A percentile compares a stretch with the other conserved stretches of the same genome.
phyloP scores from a whole-genome alignment of 2,797 vertebrate species.

The Gymnopithys bicolor region DNA sequence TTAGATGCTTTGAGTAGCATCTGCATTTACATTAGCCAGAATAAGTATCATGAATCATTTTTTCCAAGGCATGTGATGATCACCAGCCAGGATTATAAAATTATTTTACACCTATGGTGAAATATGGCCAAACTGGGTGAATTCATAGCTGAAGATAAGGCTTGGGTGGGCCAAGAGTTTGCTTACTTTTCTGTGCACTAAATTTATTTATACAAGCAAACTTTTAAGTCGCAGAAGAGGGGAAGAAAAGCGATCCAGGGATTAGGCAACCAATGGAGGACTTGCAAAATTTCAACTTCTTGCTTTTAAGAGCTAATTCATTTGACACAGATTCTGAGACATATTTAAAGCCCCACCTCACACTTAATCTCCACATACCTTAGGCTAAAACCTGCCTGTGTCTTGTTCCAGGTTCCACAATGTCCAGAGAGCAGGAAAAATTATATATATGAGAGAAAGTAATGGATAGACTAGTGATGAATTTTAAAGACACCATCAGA shows the following conservation, averaged over 20 bases:
- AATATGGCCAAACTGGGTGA: neutral
- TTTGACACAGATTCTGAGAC: conserved; percentile 26
- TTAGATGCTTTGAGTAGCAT: conserved; percentile 1
- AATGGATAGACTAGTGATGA: neutral
- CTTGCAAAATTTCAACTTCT: conserved; percentile 13
- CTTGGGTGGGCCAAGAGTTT: neutral
- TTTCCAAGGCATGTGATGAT: neutral
- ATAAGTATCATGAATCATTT: conserved; percentile 11
- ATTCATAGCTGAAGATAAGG: neutral
- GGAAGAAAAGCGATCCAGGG: neutral
- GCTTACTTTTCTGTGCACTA: neutral
- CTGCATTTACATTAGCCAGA: neutral
- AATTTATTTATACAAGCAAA: conserved; percentile 9
- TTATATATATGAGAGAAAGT: neutral
- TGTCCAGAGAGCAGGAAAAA: neutral
- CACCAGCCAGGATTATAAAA: neutral
- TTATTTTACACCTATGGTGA: neutral
- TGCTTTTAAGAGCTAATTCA: conserved; percentile 33
- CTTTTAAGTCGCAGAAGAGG: neutral
- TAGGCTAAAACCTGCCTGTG: neutral
- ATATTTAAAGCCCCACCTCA: neutral
- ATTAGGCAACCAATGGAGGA: conserved; percentile 23
- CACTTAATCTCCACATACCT: neutral
- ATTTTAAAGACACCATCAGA: neutral
- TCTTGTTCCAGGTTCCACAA: neutral